phyloP scores from a whole-genome alignment of 2,797 vertebrate species.

The Ceryle rudis region DNA sequence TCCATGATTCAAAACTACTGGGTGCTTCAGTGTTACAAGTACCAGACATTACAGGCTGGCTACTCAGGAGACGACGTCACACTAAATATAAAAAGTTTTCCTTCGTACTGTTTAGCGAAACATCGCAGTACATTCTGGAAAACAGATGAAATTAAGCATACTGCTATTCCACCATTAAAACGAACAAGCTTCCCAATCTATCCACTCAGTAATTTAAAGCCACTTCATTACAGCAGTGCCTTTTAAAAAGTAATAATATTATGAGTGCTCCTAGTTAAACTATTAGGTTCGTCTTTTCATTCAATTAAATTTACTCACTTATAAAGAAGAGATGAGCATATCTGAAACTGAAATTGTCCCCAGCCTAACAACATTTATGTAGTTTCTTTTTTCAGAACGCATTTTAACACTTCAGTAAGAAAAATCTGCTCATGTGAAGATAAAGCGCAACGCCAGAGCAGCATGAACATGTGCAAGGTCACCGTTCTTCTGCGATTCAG shows the following conservation, averaged over 20 bases:
- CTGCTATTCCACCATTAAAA: not conserved
- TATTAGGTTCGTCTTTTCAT: conserved; percentile 15
- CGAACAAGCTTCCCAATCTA: not conserved
- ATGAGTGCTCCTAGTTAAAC: conserved; percentile 40
- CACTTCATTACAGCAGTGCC: conserved; percentile 17
- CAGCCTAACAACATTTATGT: not conserved
- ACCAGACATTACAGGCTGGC: not conserved
- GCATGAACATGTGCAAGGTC: conserved; percentile 44
- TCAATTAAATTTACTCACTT: conserved; percentile 43
- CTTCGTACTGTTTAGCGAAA: not conserved
- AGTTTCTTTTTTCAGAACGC: not conserved
- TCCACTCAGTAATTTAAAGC: conserved; percentile 35
- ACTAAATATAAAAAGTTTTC: not conserved
- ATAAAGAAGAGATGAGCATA: not conserved
- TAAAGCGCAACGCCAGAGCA: conserved; percentile 25
- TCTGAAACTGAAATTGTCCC: conserved; percentile 17
- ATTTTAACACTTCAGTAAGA: conserved; percentile 46
- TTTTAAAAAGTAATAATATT: conserved; percentile 60
- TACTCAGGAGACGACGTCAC: not conserved
- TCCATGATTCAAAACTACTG: not conserved
- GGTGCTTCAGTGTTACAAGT: not conserved
- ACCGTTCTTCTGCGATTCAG: conserved; percentile 15
- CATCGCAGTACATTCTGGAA: not conserved
- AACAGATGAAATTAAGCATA: not conserved
- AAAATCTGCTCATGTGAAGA: conserved; percentile 49